Evolutionary conservation across 1,140 invertebrate genomes (phyloP), one percentile per base, ranked within the genome.

Genomic region (Steinernema khuongi): DNA sequence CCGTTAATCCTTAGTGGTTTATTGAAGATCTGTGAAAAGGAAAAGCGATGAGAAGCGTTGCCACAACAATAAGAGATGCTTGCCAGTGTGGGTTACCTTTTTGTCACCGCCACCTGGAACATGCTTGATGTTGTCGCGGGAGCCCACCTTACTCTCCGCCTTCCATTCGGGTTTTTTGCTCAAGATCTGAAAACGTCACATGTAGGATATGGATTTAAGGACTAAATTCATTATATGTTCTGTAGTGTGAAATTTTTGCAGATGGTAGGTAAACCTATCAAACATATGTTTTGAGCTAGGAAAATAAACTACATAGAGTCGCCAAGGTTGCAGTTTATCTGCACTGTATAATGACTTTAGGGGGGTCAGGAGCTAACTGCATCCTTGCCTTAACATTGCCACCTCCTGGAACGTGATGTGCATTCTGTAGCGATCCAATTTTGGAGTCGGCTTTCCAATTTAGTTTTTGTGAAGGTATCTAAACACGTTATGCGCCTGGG

Each of bases 371-470:
- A 0, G 93, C 29, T 67, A 19, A 32, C 29, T 28, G 44, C 36
- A 30, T 30, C 29, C 44, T 31, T 68, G 76, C 68, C 41, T 77
- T 70, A 22, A 77, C 75, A 68, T 74, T 77, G 66, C 75, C 75
- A 7, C 75, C 75, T 1, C 60, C 72, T n/a, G 75, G 93, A 84
- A 92, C 94, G 86, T 97, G 92, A 66, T 89, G 91, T 0, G 93
- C 89, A 85, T 96, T 96, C n/a, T 94, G 90, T 82, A 96, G 86
- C 1, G 94, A 96, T 2, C 94, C 94, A 77, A 97, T 93, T 88
- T 96, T 96, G 18, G 94, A 94, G 86, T 91, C 91, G 0, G 94
- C 92, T 79, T 92, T 93, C 93, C 94, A 96, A 81, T 92, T 90
- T 72, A 96, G 87, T 87, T 94, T 94, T 75, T 92, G 90, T 81